Conservation (phyloP, 2,113 vertebrate species). For the Indri indri region DNA sequence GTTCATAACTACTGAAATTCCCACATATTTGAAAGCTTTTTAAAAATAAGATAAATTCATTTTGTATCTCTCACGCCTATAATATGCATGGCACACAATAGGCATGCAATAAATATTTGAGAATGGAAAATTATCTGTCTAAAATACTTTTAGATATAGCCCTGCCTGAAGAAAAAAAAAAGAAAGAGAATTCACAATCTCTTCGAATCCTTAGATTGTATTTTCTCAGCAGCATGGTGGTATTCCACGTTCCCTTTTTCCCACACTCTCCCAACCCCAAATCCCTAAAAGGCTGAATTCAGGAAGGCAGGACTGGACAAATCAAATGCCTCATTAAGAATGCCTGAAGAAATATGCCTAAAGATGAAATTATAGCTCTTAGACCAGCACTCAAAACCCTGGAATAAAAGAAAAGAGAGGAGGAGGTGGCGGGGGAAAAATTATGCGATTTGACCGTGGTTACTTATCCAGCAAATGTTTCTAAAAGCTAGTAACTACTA, state of each 20-base stretch:
- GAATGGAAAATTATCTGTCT: constrained; percentile 66
- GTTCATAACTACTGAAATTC: neutral
- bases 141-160: constrained; percentile 34
- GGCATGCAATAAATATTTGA: constrained; percentile 68
- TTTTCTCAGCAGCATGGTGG: constrained; percentile 38
- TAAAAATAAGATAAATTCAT: constrained; percentile 33
- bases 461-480: constrained; percentile 84
- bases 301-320: constrained; percentile 75
- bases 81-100: neutral
- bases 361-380: constrained; percentile 83
- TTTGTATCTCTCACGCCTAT: neutral
- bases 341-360: constrained; percentile 74
- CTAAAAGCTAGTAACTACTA: constrained; percentile 84
- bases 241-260: constrained; percentile 37
- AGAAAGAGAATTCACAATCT: constrained; percentile 20
- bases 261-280: constrained; percentile 51
- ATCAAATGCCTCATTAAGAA: constrained; percentile 75
- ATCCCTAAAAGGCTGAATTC: constrained; percentile 70
- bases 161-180: neutral
- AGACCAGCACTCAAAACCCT: constrained; percentile 83
- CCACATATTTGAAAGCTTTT: constrained; percentile 22
- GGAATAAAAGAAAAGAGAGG: constrained; percentile 77
- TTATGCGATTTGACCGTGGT: constrained; percentile 79
- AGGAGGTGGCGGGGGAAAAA: constrained; percentile 42
- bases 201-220: neutral